Evolutionary conservation across 2,888 invertebrate genomes (phyloP).

Genomic region (Plagodis pulveraria): DNA sequence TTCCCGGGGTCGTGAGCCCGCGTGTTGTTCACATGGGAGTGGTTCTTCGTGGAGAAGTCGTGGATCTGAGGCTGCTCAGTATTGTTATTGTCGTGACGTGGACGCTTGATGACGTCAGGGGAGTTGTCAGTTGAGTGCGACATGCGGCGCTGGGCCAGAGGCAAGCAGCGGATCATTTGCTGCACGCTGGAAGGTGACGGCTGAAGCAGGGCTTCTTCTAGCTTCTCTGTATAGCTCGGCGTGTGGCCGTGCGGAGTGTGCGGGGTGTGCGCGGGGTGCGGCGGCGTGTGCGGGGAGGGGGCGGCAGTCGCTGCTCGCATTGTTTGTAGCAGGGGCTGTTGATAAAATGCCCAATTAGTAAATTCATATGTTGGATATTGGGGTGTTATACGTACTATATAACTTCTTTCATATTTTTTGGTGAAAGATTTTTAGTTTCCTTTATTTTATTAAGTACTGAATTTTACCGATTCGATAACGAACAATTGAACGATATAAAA

Average conservation of each 20-base stretch:
- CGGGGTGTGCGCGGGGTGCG: constrained; percentile 69
- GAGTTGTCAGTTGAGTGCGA: constrained; percentile 87
- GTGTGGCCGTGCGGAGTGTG: constrained; percentile 76
- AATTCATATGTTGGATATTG: too few species aligned
- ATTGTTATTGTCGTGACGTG: constrained; percentile 87
- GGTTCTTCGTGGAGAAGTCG: constrained; percentile 82
- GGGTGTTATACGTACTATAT: too few species aligned
- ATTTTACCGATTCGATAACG: too few species aligned
- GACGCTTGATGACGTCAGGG: constrained; percentile 86
- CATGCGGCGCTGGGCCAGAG: constrained; percentile 74
- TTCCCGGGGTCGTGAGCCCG: constrained; percentile 83
- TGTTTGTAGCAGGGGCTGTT: constrained; percentile 87
- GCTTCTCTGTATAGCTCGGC: constrained; percentile 70
- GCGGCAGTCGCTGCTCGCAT: constrained; percentile 85
- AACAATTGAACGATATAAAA: too few species aligned
- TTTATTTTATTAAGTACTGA: too few species aligned
- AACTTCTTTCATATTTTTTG: too few species aligned
- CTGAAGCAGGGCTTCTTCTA: constrained; percentile 75
- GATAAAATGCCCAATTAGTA: constrained; percentile 9
- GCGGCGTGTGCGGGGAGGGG: constrained; percentile 85
- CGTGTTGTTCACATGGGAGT: constrained; percentile 86
- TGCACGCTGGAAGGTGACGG: constrained; percentile 83
- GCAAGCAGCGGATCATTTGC: constrained; percentile 87
- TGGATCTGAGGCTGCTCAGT: constrained; percentile 84
- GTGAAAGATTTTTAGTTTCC: too few species aligned